Evolutionary conservation across 2,888 invertebrate species (phyloP), one percentile per base, ranked within the genome.

Genomic region (Brachylomia viminalis): DNA sequence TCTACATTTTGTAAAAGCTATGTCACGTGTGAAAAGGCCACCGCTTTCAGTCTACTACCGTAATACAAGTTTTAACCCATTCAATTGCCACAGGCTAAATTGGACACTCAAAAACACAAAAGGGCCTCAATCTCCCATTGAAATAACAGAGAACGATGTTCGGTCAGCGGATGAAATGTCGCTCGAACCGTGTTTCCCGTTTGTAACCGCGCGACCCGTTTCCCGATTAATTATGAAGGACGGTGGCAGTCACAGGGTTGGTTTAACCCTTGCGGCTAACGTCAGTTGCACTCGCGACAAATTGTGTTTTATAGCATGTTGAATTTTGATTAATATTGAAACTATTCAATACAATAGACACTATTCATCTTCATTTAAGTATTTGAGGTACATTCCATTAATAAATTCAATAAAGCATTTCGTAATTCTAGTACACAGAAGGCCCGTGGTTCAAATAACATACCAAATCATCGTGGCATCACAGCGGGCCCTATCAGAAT

Each of bases 151-250:
- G 86, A 82, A 72, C 88, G 85, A 78, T 88, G 86, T 86, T 87
- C 90, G 87, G 86, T 87, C 87, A 87, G 67, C 76, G 83, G 83
- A 80, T 84, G 81, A 84, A 86, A 84, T 83, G 87, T 86, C 83
- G 77, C 81, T 81, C 83, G 85, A 76, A 83, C 75, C 85, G 84
- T 84, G 82, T 85, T 88, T 86, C 86, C 84, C 86, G 86, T 90
- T 90, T 89, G 89, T 88, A 83, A 80, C 85, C 77, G 66, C 83
- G 86, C 84, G 80, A 79, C 83, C 87, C 86, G 87, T 85, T 90
- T 90, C 86, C 87, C 88, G 90, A 90, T 91, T 92, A 93, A 92
- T 92, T 91, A 91, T 90, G 89, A 91, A 90, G 90, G 80, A 87
- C 86, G 81, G 70, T 75, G 79, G 88, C 88, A 87, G 86, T 79